A percentile compares a stretch with the other conserved stretches of the same genome.
Conservation (phyloP, 1,140 invertebrate species). For the Ostrea edulis region DNA sequence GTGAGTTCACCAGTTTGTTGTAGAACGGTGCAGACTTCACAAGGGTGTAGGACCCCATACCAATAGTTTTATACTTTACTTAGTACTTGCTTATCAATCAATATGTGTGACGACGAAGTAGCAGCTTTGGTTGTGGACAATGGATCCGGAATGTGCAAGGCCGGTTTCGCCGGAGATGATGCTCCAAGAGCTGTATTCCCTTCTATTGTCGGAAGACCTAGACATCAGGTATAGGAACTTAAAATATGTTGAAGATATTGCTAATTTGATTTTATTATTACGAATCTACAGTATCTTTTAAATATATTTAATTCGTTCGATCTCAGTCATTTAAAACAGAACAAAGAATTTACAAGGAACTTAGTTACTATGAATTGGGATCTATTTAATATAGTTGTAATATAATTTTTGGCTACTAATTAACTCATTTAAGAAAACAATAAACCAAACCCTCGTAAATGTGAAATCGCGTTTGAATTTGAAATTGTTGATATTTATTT, state of each 20-base stretch:
- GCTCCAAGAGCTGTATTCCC: conserved; percentile 44
- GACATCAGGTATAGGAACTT: conserved; percentile 45
- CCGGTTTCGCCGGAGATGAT: conserved; percentile 48
- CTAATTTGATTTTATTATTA: neutral
- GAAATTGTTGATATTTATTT: too few relatives aligned
- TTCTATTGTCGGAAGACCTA: conserved; percentile 47
- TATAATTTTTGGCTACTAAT: too few relatives aligned
- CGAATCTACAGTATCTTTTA: neutral
- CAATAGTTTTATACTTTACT: conserved; percentile 42
- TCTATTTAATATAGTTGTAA: too few relatives aligned
- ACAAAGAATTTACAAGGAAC: too few relatives aligned
- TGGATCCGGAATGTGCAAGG: conserved; percentile 47
- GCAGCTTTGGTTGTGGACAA: conserved; percentile 46
- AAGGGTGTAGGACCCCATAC: conserved; percentile 44
- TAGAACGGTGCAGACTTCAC: conserved; percentile 35
- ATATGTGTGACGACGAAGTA: conserved; percentile 44
- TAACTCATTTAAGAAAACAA: too few relatives aligned
- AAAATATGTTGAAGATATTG: neutral
- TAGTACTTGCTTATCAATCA: conserved; percentile 40
- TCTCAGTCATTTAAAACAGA: too few relatives aligned
- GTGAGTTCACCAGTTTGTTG: conserved; percentile 50
- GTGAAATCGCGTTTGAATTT: too few relatives aligned
- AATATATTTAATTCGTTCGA: neutral
- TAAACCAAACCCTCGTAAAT: too few relatives aligned
- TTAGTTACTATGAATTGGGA: too few relatives aligned